Percentiles rank a stretch among this genome's conserved stretches.
Conservation (phyloP, 2,797 vertebrate species). For the Cyclopterus lumpus region DNA sequence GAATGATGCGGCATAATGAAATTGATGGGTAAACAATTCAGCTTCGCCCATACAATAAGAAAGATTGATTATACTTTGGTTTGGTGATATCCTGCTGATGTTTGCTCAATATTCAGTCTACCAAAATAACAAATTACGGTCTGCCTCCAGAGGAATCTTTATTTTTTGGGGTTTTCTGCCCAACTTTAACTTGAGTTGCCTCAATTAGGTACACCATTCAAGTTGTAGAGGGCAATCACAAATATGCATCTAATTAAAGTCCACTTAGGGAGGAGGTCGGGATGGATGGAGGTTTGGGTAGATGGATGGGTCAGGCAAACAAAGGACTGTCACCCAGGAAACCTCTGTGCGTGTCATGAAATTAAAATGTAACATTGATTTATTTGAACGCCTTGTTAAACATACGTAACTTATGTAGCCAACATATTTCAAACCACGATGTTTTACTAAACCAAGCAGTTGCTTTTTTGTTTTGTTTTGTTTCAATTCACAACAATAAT, state of each 20-base stretch:
- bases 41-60: conserved; percentile 6
- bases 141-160: neutral
- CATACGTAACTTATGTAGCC: neutral
- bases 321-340: neutral
- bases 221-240: neutral
- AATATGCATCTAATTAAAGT: neutral
- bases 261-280: neutral
- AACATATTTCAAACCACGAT: neutral
- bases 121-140: neutral
- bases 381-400: neutral
- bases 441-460: neutral
- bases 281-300: neutral
- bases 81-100: conserved; percentile 14
- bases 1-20: conserved; percentile 7
- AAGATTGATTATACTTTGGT: neutral
- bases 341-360: neutral
- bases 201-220: conserved; percentile 9
- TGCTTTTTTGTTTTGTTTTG: neutral
- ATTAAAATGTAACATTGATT: neutral
- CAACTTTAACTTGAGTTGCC: neutral
- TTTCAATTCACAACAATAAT: neutral
- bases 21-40: conserved; percentile 4
- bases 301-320: neutral
- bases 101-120: conserved; percentile 16
- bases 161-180: conserved; percentile 12